Conservation (phyloP, 2,113 vertebrate species). For the Dromiciops gliroides region DNA sequence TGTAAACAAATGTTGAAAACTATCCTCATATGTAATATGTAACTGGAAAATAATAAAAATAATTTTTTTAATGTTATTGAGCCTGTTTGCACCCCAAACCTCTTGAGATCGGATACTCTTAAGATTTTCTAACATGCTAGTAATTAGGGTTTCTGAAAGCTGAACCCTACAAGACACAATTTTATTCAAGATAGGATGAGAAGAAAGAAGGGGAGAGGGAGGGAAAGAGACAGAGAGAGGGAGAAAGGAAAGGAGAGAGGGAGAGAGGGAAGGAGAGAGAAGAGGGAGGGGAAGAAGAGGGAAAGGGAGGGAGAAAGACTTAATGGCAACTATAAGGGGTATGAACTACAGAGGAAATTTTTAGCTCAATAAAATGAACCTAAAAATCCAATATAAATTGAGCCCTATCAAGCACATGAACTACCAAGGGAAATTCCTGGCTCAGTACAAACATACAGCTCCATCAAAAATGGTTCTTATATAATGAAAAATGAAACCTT, state of each 20-base stretch:
- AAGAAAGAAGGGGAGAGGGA: background rate
- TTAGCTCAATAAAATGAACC: background rate
- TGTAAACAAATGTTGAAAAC: no score
- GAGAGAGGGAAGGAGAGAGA: background rate
- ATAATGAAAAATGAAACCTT: background rate
- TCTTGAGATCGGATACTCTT: background rate
- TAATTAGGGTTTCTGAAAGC: background rate
- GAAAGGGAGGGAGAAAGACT: background rate
- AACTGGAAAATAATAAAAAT: no score
- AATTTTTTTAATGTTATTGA: no score
- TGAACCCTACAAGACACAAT: background rate
- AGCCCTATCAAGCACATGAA: background rate
- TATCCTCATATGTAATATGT: no score
- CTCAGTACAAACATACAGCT: background rate
- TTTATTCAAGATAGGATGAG: background rate
- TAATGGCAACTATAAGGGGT: background rate
- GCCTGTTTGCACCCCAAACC: background rate
- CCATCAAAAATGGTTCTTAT: background rate
- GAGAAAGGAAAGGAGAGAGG: no score
- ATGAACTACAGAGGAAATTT: background rate
- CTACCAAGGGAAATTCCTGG: background rate
- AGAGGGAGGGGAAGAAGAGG: fast-evolving
- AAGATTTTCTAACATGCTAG: background rate
- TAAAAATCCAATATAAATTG: background rate
- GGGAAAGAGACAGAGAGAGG: no score